Evolutionary conservation across 1,140 invertebrate species (phyloP).

Genomic region (Hypsibius dujardini): DNA sequence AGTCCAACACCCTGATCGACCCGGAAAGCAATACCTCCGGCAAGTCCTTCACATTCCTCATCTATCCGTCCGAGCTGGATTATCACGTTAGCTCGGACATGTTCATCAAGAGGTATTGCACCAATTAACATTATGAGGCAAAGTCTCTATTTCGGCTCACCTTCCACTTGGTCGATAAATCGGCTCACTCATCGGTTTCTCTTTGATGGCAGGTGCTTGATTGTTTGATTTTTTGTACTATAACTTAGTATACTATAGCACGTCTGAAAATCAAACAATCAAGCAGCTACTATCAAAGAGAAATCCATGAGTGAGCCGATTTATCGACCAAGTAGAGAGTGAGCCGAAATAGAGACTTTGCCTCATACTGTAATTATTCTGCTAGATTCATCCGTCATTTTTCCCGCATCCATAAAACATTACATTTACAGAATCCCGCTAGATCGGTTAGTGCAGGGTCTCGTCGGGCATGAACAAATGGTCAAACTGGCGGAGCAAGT

Average conservation of each 20-base stretch:
- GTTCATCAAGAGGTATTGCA: not conserved
- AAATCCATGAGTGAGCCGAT: not conserved
- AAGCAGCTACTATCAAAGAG: not conserved
- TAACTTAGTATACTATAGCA: not conserved
- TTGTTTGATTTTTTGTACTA: too few relatives aligned
- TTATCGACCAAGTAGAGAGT: not conserved
- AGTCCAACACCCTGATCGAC: not conserved
- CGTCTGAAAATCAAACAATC: not conserved
- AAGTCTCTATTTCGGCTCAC: too few relatives aligned
- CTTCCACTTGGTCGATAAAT: too few relatives aligned
- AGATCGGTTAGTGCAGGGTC: not conserved
- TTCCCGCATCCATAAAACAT: not conserved
- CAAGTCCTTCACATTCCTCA: slow-evolving; percentile 1
- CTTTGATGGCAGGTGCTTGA: too few relatives aligned
- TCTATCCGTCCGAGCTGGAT: slow-evolving; percentile 15
- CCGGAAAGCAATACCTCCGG: not conserved
- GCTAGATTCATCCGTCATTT: too few relatives aligned
- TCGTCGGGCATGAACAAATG: not conserved
- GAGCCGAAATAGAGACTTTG: too few relatives aligned
- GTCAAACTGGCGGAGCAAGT: not conserved
- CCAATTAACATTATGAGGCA: too few relatives aligned
- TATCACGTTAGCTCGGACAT: slow-evolving; percentile 5
- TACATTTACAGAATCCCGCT: not conserved
- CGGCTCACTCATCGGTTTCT: too few relatives aligned
- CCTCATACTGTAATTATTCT: too few relatives aligned